These are phyloP conservation scores for Mormyrops boulengeri DNA, from an alignment of 2,797 vertebrate species.

Conservation along the genomic window DNA sequence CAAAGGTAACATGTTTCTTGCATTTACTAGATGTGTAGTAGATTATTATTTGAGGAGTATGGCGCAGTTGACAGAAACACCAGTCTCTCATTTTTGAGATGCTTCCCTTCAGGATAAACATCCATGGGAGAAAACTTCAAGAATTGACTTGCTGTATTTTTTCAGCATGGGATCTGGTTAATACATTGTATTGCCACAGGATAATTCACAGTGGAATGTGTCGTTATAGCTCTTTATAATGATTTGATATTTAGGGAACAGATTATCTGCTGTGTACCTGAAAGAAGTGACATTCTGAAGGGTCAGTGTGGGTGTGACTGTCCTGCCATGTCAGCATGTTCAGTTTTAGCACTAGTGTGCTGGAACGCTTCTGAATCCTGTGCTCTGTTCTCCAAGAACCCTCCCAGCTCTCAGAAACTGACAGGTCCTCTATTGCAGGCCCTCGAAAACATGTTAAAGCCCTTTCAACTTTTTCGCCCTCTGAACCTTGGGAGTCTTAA, in stretches of 20 bases:
- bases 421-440: background rate
- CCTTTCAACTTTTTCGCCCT: background rate
- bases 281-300: background rate
- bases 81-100: background rate
- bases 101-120: background rate
- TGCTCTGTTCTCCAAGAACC: background rate
- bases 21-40: conserved; percentile 14
- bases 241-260: background rate
- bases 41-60: background rate
- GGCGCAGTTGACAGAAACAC: background rate
- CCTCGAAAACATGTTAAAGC: background rate
- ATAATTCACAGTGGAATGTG: background rate
- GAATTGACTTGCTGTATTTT: background rate
- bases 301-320: background rate
- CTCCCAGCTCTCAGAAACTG: background rate
- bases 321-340: background rate
- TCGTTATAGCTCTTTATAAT: background rate
- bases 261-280: background rate
- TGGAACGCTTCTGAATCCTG: background rate
- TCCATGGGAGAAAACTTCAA: background rate
- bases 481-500: background rate
- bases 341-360: background rate
- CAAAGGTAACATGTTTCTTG: conserved; percentile 64
- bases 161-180: background rate
- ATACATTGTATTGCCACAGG: background rate